Conservation (phyloP, 2,888 invertebrate species). For the Blastobasis lacticolella region DNA sequence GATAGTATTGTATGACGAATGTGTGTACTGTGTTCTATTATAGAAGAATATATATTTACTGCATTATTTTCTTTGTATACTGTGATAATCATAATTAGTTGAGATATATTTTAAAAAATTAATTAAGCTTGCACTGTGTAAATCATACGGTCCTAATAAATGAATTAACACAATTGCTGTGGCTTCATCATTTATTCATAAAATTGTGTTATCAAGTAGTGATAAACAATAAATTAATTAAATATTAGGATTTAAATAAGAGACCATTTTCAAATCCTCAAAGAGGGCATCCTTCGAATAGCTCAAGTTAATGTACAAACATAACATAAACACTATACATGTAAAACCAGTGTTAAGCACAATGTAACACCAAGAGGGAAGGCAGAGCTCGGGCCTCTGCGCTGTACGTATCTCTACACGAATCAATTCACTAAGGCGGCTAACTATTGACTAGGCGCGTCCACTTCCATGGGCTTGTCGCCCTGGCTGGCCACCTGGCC, state of each 20-base stretch:
- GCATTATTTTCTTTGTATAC: no score
- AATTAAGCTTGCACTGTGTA: no score
- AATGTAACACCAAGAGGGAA: slow-evolving; percentile 26
- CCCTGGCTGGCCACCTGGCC: slow-evolving; percentile 48
- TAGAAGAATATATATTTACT: no score
- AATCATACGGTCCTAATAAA: slow-evolving; percentile 15
- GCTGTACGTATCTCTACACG: slow-evolving; percentile 1
- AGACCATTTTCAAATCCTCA: slow-evolving; percentile 51
- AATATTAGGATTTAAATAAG: slow-evolving; percentile 52
- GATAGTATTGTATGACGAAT: no score
- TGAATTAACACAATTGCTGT: slow-evolving; percentile 23
- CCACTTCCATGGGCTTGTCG: slow-evolving; percentile 61
- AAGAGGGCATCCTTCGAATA: slow-evolving; percentile 38
- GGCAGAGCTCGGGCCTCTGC: slow-evolving; percentile 35
- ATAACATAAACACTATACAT: slow-evolving; percentile 47
- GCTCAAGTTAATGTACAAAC: slow-evolving; percentile 64
- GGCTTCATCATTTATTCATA: slow-evolving; percentile 63
- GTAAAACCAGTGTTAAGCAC: slow-evolving; percentile 54
- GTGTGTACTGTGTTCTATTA: no score
- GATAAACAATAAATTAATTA: slow-evolving; percentile 72
- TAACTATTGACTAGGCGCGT: slow-evolving; percentile 70
- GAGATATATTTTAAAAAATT: no score
- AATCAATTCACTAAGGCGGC: slow-evolving; percentile 57
- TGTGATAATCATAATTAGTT: no score
- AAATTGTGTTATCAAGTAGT: slow-evolving; percentile 66